These are phyloP conservation scores for Hermodice carunculata DNA, from an alignment of 2,888 invertebrate species.

Conservation along the genomic window DNA sequence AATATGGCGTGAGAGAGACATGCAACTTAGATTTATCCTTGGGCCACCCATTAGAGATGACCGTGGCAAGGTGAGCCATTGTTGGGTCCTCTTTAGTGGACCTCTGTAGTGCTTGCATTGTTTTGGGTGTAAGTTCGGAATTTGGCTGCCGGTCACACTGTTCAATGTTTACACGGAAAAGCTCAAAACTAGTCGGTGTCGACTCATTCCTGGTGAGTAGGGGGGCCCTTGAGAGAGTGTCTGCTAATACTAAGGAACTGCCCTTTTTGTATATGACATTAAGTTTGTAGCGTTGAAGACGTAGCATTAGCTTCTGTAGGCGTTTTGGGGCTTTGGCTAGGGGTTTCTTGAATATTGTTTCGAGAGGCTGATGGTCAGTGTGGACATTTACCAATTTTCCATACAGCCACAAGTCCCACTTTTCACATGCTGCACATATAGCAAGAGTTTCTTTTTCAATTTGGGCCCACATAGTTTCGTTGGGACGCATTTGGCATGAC, in stretches of 20 bases:
- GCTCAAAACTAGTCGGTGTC: background rate
- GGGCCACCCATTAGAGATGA: slow-evolving; percentile 10
- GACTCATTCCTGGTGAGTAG: background rate
- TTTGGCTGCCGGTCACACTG: background rate
- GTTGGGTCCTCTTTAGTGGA: background rate
- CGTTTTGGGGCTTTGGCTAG: slow-evolving; percentile 1
- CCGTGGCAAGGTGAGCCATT: background rate
- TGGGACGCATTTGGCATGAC: background rate
- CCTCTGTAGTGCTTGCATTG: background rate
- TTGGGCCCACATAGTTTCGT: slow-evolving; percentile 2
- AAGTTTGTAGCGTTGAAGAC: slow-evolving; percentile 10
- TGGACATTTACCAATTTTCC: slow-evolving; percentile 9
- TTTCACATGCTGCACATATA: background rate
- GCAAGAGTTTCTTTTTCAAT: slow-evolving; percentile 14
- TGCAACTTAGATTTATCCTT: background rate
- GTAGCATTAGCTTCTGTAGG: slow-evolving; percentile 18
- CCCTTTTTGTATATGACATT: slow-evolving; percentile 15
- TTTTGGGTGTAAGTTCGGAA: background rate
- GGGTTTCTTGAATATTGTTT: too few species aligned
- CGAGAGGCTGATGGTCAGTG: slow-evolving; percentile 20
- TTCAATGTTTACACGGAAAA: background rate
- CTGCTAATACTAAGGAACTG: slow-evolving; percentile 1
- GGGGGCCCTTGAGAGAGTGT: slow-evolving; percentile 6
- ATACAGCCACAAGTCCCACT: slow-evolving; percentile 15
- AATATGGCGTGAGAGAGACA: too few species aligned